Base-by-base conservation (phyloP, 2,888 invertebrate species). In the Dascillus cervinus region DNA sequence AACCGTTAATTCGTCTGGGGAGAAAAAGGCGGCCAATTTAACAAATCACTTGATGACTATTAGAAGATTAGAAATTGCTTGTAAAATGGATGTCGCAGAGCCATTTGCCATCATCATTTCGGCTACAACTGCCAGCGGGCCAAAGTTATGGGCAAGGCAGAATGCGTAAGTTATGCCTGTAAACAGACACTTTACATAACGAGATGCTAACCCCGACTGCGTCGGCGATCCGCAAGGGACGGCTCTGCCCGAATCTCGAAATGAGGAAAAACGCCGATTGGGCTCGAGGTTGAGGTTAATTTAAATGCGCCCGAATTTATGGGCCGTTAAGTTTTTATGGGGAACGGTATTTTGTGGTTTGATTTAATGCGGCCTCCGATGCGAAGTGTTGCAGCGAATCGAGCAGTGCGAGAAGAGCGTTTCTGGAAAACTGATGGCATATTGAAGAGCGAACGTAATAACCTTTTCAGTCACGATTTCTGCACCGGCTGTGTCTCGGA, bases 161-260 rank as follows among this genome's bases (percentile, higher is more conserved):
- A 56, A 56, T 52, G 55, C 56, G 52, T 60, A 59, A 62, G 58
- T 62, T 63, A 62, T 62, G 56, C 56, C 57, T 52, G 59, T 62
- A 62, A 62, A 63, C 62, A 62, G 59, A 59, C 62, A 62, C 62
- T 63, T 62, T 61, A 58, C 58, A 62, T 63, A 63, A 63, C 63
- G 58, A 63, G 63, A 62, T 61, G 58, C 53, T 58, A 58, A 59
- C 59, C 60, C 58, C 55, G 49, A 56, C 56, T 50, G 53, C 47
- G 52, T 44, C 51, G 50, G 44, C 35, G 46, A 32, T 34, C 37
- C 44, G 37, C 37, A 44, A 31, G 29, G 32, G 34, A 37, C 26
- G 28, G 37, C 20, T 20, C 32, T 21, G 28, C 32, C 31, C 23
- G 27, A 37, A 37, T 32, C 32, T 25, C 32, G 37, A 37, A 32